phyloP scores from a whole-genome alignment of 2,888 invertebrate genomes.

The Drosophila affinis region DNA sequence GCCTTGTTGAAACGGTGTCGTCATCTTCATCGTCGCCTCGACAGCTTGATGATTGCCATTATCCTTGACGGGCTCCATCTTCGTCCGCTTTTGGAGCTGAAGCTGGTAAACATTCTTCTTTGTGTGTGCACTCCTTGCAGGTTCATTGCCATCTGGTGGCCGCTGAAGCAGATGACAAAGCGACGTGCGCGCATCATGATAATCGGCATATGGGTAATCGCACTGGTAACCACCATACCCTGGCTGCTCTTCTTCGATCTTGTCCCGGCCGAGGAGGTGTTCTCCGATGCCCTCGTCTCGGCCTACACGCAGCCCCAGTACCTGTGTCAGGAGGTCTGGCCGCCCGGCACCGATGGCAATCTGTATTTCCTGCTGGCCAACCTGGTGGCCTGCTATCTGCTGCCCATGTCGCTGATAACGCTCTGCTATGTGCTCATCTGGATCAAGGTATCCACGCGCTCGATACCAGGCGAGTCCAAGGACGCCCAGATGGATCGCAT shows the following conservation, averaged over 20 bases:
- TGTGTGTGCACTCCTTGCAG: constrained; percentile 86
- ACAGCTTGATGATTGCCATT: constrained; percentile 62
- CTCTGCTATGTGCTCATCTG: constrained; percentile 96
- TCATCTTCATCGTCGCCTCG: constrained; percentile 58
- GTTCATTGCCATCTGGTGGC: constrained; percentile 98
- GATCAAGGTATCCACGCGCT: constrained; percentile 94
- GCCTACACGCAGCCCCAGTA: constrained; percentile 89
- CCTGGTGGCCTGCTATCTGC: constrained; percentile 94
- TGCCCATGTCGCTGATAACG: constrained; percentile 95
- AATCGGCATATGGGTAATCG: constrained; percentile 94
- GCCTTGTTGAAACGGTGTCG: constrained; percentile 57
- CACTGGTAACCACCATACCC: constrained; percentile 92
- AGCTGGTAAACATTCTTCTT: constrained; percentile 61
- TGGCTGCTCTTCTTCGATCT: constrained; percentile 96
- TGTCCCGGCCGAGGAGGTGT: constrained; percentile 82
- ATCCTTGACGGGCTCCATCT: constrained; percentile 49
- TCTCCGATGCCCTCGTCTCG: constrained; percentile 86
- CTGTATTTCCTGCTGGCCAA: constrained; percentile 95
- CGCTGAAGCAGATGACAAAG: constrained; percentile 95
- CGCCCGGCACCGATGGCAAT: constrained; percentile 91
- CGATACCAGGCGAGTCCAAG: constrained; percentile 95
- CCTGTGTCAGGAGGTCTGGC: constrained; percentile 94
- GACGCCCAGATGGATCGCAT: constrained; percentile 95
- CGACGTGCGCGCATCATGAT: constrained; percentile 94
- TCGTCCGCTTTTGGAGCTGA: constrained; percentile 19